Evolutionary conservation across 2,888 invertebrate species (phyloP).

Genomic region (Opisthograptis luteolata): DNA sequence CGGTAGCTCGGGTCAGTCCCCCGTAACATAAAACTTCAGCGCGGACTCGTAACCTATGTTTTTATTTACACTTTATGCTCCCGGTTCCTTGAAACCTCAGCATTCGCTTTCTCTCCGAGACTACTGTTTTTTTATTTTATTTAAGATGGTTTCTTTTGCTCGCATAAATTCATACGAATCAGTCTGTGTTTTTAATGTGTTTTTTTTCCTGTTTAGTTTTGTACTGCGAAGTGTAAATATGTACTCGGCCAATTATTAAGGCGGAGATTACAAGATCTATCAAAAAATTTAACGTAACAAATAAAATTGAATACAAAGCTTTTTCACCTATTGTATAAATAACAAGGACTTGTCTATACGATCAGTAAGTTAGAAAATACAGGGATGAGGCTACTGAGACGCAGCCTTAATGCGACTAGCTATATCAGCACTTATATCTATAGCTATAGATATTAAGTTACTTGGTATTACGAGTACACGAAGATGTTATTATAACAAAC

Average conservation of each 20-base stretch:
- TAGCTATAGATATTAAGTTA: no score
- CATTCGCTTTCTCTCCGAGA: slow-evolving; percentile 51
- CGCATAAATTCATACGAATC: slow-evolving; percentile 49
- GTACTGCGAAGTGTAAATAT: slow-evolving; percentile 39
- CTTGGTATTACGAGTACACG: no score
- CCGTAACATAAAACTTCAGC: slow-evolving; percentile 54
- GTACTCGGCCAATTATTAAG: slow-evolving; percentile 33
- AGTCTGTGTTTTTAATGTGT: slow-evolving; percentile 41
- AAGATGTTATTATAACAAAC: slow-evolving; percentile 21
- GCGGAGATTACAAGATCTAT: no score
- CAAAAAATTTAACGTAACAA: no score
- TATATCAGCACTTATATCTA: no score
- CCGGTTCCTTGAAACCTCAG: slow-evolving; percentile 45
- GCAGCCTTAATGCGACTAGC: no score
- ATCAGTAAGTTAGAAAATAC: no score
- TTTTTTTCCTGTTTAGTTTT: slow-evolving; percentile 42
- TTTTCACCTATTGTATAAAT: no score
- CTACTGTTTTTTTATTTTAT: slow-evolving; percentile 48
- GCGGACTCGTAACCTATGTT: slow-evolving; percentile 38
- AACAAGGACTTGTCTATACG: no score
- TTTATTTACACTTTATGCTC: slow-evolving; percentile 39
- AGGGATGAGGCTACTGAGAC: no score
- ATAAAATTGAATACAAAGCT: no score
- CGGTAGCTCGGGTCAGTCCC: slow-evolving; percentile 61
- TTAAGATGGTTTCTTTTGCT: slow-evolving; percentile 52